These are phyloP conservation scores for Scophthalmus maximus DNA, from an alignment of 2,113 vertebrate genomes.

Conservation along the genomic window DNA sequence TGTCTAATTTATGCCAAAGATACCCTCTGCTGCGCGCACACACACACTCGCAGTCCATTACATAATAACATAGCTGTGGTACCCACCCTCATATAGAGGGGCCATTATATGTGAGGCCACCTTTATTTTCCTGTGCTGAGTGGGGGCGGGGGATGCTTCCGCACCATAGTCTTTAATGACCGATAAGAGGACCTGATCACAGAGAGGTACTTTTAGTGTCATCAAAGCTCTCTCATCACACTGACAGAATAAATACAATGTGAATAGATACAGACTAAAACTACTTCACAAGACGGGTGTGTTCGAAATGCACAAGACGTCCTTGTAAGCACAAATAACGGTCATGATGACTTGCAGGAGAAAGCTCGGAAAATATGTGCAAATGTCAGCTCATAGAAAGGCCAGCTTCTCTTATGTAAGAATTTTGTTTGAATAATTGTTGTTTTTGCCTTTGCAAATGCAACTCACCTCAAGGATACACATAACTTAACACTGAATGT, in stretches of 20 bases:
- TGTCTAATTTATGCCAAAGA: constrained; percentile 58
- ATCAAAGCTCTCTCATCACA: constrained; percentile 18
- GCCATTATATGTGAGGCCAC: constrained; percentile 40
- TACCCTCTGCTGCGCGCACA: background rate
- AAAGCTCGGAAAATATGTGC: background rate
- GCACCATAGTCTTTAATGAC: constrained; percentile 48
- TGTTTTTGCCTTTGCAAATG: background rate
- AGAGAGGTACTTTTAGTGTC: constrained; percentile 44
- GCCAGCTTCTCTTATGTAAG: background rate
- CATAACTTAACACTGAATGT: no score
- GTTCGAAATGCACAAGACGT: background rate
- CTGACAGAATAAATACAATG: constrained; percentile 20
- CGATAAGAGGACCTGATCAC: constrained; percentile 45
- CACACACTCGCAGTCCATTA: background rate
- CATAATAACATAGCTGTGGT: constrained; percentile 38
- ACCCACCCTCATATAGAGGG: constrained; percentile 25
- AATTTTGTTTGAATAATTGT: background rate
- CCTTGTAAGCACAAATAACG: background rate
- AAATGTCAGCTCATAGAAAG: background rate
- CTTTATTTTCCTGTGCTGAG: constrained; percentile 42
- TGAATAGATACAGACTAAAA: background rate
- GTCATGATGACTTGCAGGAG: background rate
- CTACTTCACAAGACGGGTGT: background rate
- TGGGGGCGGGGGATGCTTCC: constrained; percentile 26
- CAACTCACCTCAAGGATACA: no score